Percentiles rank a stretch among this genome's conserved stretches.
Evolutionary conservation across 2,113 vertebrate species (phyloP).

Genomic region (Bothrops jararaca): DNA sequence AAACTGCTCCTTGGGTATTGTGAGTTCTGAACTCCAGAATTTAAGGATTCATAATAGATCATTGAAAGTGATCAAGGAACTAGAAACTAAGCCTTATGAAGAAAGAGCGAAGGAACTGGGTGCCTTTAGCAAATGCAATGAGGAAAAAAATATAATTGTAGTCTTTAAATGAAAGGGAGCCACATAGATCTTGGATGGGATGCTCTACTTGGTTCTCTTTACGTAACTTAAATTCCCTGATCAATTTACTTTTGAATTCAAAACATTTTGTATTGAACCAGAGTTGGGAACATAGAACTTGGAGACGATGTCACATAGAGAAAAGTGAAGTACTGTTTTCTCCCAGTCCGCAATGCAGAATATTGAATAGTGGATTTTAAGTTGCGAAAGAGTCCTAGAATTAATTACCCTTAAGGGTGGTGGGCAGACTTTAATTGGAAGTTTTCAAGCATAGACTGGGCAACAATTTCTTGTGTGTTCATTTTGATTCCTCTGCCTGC

Average conservation of each 20-base stretch:
- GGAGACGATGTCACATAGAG: not conserved
- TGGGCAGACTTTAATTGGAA: not conserved
- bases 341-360: not conserved
- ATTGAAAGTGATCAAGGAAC: not conserved
- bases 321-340: not conserved
- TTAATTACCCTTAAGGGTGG: not conserved
- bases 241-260: not conserved
- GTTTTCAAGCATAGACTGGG: not conserved
- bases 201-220: not conserved
- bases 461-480: not conserved
- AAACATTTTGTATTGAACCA: not conserved
- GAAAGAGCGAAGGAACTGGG: not conserved
- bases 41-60: not conserved
- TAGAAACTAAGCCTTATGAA: not conserved
- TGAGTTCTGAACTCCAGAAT: not conserved
- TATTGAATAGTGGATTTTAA: not conserved
- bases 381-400: not conserved
- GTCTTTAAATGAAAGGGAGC: not conserved
- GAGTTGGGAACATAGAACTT: not conserved
- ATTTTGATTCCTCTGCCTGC: not conserved
- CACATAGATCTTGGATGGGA: not conserved
- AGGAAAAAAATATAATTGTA: not conserved
- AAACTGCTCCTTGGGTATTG: not conserved
- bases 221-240: not conserved
- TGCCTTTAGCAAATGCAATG: not conserved